Evolutionary conservation across 2,113 vertebrate species (phyloP), one percentile per base, ranked within the genome.

Genomic region (Orycteropus afer): DNA sequence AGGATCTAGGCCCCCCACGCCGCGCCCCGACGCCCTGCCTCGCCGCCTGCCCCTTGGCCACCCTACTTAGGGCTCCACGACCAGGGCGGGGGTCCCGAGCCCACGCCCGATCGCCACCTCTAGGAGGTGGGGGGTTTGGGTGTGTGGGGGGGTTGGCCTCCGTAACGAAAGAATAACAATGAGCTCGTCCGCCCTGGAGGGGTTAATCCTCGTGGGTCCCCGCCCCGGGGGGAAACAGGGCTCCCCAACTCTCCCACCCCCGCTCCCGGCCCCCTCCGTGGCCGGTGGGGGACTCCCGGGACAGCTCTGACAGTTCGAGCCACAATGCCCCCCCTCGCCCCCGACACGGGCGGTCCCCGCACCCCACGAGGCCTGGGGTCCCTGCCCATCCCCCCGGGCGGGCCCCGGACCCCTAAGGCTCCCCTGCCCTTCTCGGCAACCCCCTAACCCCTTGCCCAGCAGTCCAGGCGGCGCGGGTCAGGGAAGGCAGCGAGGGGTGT

Each of bases 221-320:
- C 74, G 45, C 53, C 89, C 81, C 20, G 7, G 55, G 40, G 78
- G 49, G 17, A 18, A 63, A 32, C 34, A 51, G 65, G 73, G 93
- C 80, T 51, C 80, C 85, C 92, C 57, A 18, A 15, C 51, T 45
- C 89, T 82, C 86, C 95, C 83, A 63, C 90, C 93, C 96, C 95
- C 77, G 81, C 32, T 22, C 82, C 65, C 34, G 78, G 82, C 79
- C 95, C 95, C 92, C 83, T n/a, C 12, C 27, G 91, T 47, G 77
- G 89, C 93, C 93, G 10, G 91, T 23, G 86, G 85, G 89, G 93
- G 93, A 93, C 59, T 81, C 86, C 76, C 63, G 20, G 92, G 86
- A 81, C 94, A 25, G 84, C 76, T 76, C 92, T 97, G 97, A 97
- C 97, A 97, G 97, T 96, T 97, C 95, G 49, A 91, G 83, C 51